Base-by-base conservation (phyloP, 1,140 invertebrate species). In the Cydia fagiglandana region DNA sequence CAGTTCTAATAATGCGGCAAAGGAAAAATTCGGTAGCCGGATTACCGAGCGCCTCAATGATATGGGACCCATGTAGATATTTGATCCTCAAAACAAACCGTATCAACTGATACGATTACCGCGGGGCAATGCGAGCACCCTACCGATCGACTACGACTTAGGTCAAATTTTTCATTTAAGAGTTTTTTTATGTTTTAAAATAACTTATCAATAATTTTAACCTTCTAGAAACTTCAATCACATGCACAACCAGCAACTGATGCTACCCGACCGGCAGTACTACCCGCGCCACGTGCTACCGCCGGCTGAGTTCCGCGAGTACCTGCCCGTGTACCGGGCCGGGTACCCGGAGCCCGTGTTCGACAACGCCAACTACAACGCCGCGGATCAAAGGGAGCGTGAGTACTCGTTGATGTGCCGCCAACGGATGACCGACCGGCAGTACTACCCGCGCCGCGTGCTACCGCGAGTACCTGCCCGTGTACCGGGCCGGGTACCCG, bases 261-360 rank as follows among this genome's bases (percentile, higher is more conserved):
- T 73, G 45, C 28, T 73, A 24, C 64, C 64, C 64, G 66, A 70
- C 4, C n/a, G 15, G n/a, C 34, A 41, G 66, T 70, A 70, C 66
- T 70, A 70, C 34, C 66, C 34, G 30, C 66, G 66, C 34, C 13
- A 28, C 20, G 24, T 41, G 7, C 38, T 70, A 10, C 30, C 64
- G 12, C 64, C 24, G 1, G 2, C 66, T 2, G 66, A 70, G 30
- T 70, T 2, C 30, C 28, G 66, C 15, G 66, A 41, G 34, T 70
- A 70, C 34, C n/a, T 45, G 30, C 64, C 64, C 30, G 66, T 70
- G 10, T 70, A 70, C 66, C 66, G 12, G 66, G 9, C 64, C 20
- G 66, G 66, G 10, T 70, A 70, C 66, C 66, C 30, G 34, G 66
- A 70, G n/a, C n/a, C 34, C 30, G 15, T 70, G 66, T 70, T 70